Evolutionary conservation across 2,797 vertebrate genomes (phyloP).

Genomic region (Premnoplex brunnescens): DNA sequence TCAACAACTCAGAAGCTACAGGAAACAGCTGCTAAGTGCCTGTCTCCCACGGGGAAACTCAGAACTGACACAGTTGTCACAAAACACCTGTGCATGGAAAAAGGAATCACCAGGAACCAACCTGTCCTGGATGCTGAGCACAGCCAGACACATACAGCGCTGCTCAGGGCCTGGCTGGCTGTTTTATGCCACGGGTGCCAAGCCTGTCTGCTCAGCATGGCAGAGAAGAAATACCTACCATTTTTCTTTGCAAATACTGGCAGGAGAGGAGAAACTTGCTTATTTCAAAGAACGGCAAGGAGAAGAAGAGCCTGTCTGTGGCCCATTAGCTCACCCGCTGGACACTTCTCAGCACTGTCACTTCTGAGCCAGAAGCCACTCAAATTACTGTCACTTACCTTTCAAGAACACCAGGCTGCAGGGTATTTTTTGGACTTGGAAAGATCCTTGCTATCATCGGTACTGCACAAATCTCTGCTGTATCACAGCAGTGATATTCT

Average conservation of each 20-base stretch:
- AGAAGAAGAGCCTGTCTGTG: neutral
- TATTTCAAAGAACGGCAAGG: neutral
- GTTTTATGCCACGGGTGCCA: neutral
- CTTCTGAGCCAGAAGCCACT: neutral
- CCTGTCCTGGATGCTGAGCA: neutral
- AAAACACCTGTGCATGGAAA: neutral
- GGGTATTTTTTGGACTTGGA: neutral
- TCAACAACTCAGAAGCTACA: neutral
- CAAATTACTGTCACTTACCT: neutral
- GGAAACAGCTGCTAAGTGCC: neutral
- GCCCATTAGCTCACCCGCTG: neutral
- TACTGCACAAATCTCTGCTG: neutral
- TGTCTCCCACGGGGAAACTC: neutral
- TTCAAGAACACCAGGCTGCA: neutral
- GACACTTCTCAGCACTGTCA: neutral
- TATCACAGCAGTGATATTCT: neutral
- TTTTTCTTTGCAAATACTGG: neutral
- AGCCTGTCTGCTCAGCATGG: neutral
- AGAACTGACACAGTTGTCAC: neutral
- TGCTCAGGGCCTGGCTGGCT: neutral
- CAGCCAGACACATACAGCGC: neutral
- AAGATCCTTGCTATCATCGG: neutral
- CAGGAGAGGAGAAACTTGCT: neutral
- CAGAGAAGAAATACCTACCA: neutral
- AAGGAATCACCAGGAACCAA: neutral